Evolutionary conservation across 2,888 invertebrate genomes (phyloP), one percentile per base, ranked within the genome.

Genomic region (Laothoe populi): DNA sequence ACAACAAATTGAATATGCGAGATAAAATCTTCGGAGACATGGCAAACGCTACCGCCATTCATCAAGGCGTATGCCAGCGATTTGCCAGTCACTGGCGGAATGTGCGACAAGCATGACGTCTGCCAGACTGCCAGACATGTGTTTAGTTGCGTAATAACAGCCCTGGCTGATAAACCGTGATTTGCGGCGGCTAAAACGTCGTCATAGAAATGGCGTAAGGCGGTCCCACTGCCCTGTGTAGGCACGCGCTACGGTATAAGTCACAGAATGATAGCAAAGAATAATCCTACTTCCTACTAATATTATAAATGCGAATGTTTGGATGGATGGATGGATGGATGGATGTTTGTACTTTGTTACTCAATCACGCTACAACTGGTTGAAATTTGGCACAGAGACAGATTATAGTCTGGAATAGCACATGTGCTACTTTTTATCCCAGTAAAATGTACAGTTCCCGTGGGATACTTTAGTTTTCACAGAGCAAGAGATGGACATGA

Each of bases 141-240:
- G 78, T 77, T 78, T 78, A 82, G 77, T 75, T 68, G 73, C 74
- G 68, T 78, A 85, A 84, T 82, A 77, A 80, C 82, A 72, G 66
- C 63, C 64, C 46, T 59, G 42, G 63, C 74, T 87, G 87, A 89
- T 88, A 86, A 87, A 86, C 83, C 82, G 86, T 86, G 81, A 86
- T 88, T 88, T 87, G 83, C 81, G 78, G 72, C 77, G 79, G 79
- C 78, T 77, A 66, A 75, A 76, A 72, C 77, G 77, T 82, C 80
- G 76, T 76, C 77, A 70, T 72, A 80, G 82, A 81, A 83, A 87
- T 83, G 80, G 81, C 79, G 78, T 72, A 83, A 84, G 86, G 85
- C 84, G 86, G 81, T 75, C 70, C 77, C 69, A 46, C 71, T 69
- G 81, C 78, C 81, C 82, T 75, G 75, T 69, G 76, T 71, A 38